Evolutionary conservation across 2,888 invertebrate genomes (phyloP).

Genomic region (Xestia c-nigrum): DNA sequence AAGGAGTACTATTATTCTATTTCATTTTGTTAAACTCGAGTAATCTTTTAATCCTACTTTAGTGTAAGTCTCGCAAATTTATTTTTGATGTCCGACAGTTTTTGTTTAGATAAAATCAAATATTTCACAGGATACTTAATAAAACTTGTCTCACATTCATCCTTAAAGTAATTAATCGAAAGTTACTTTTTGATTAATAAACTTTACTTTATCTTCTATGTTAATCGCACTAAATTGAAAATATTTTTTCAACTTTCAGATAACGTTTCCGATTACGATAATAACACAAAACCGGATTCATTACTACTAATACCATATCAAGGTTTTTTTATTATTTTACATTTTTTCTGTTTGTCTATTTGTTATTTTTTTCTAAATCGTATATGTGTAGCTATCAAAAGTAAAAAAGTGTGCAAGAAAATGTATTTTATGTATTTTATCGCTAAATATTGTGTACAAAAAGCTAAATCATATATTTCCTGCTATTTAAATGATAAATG

Average conservation of each 20-base stretch:
- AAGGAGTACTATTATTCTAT: background rate
- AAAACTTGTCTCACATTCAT: background rate
- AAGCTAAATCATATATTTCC: constrained; percentile 5
- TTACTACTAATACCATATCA: constrained; percentile 40
- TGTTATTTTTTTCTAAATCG: constrained; percentile 16
- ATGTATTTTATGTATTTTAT: constrained; percentile 10
- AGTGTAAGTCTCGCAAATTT: background rate
- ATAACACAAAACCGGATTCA: constrained; percentile 36
- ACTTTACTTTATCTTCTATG: background rate
- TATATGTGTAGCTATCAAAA: constrained; percentile 13
- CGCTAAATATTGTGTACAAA: constrained; percentile 23
- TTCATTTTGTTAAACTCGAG: background rate
- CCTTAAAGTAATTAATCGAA: background rate
- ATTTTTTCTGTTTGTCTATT: constrained; percentile 26
- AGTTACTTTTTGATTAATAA: background rate
- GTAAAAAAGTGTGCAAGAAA: background rate
- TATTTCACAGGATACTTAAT: background rate
- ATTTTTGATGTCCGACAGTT: background rate
- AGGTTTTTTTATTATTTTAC: constrained; percentile 46
- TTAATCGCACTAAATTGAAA: background rate
- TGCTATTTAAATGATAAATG: no score
- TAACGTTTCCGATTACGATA: constrained; percentile 13
- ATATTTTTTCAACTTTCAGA: constrained; percentile 49
- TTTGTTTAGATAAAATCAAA: background rate
- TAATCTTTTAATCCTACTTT: background rate